These are phyloP conservation scores for Fregata magnificens DNA, from an alignment of 2,113 vertebrate species.

Conservation along the genomic window DNA sequence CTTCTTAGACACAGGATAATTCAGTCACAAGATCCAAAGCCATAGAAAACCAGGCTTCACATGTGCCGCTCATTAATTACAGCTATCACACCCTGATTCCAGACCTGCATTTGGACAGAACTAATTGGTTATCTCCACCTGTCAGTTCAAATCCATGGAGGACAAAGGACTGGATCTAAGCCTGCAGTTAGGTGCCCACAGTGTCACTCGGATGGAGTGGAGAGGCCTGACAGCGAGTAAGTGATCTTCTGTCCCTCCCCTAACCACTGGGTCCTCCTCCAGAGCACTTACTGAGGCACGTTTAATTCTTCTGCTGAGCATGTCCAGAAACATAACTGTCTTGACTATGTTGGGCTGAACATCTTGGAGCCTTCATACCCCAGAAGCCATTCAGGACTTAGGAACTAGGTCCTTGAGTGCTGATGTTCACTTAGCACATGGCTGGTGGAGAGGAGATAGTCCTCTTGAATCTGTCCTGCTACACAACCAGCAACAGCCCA, in stretches of 20 bases:
- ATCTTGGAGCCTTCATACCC: neutral
- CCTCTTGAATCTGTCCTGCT: neutral
- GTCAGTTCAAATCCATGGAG: neutral
- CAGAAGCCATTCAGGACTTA: neutral
- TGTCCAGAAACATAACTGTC: neutral
- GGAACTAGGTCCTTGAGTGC: neutral
- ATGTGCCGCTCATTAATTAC: neutral
- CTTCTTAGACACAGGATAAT: neutral
- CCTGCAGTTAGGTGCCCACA: neutral
- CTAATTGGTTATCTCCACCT: neutral
- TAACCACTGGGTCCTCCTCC: neutral
- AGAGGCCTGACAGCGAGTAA: neutral
- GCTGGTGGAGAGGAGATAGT: neutral
- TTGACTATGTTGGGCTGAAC: neutral
- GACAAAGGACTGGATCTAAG: neutral
- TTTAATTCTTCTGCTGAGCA: neutral
- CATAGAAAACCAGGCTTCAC: neutral
- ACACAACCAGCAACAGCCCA: neutral
- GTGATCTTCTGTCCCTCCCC: neutral
- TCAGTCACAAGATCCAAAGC: neutral
- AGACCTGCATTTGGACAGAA: neutral
- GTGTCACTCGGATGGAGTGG: neutral
- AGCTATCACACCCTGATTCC: neutral
- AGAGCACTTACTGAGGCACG: neutral
- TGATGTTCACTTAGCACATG: neutral